phyloP scores from a whole-genome alignment of 2,888 invertebrate genomes.

The Autographa gamma region DNA sequence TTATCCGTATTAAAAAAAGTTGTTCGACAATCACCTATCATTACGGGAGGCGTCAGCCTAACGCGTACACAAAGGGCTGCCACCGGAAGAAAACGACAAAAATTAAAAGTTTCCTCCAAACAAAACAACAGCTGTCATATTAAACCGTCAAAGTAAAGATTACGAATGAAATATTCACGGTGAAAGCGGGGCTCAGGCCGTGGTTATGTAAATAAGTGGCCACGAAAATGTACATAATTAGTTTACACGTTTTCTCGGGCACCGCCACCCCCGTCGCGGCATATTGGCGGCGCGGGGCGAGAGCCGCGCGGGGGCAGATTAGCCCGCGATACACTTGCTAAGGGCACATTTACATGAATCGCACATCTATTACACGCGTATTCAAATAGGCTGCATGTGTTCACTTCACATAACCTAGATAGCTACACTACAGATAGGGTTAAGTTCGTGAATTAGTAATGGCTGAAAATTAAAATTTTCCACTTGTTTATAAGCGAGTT shows the following conservation, averaged over 20 bases:
- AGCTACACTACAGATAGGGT: slow-evolving; percentile 78
- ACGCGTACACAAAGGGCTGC: slow-evolving; percentile 81
- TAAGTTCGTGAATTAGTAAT: slow-evolving; percentile 74
- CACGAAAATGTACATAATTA: slow-evolving; percentile 89
- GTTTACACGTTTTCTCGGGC: slow-evolving; percentile 88
- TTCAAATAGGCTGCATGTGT: slow-evolving; percentile 82
- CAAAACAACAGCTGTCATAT: slow-evolving; percentile 88
- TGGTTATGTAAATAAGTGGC: slow-evolving; percentile 89
- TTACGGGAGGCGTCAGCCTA: slow-evolving; percentile 82
- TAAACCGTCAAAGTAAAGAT: slow-evolving; percentile 88
- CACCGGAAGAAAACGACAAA: slow-evolving; percentile 81
- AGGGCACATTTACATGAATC: slow-evolving; percentile 88
- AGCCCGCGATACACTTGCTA: slow-evolving; percentile 84
- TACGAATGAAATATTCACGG: slow-evolving; percentile 89
- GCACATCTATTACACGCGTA: slow-evolving; percentile 83
- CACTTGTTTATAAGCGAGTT: slow-evolving; percentile 43
- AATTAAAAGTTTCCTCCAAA: slow-evolving; percentile 88
- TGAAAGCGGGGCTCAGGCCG: slow-evolving; percentile 87
- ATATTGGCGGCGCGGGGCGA: slow-evolving; percentile 72
- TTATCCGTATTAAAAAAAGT: slow-evolving; percentile 75
- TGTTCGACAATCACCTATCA: slow-evolving; percentile 85
- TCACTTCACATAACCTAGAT: slow-evolving; percentile 83
- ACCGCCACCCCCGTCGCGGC: slow-evolving; percentile 74
- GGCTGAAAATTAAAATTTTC: slow-evolving; percentile 51
- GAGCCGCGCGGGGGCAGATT: slow-evolving; percentile 74